Base-by-base conservation (phyloP, 2,888 invertebrate species). In the Drosophila phalerata region DNA sequence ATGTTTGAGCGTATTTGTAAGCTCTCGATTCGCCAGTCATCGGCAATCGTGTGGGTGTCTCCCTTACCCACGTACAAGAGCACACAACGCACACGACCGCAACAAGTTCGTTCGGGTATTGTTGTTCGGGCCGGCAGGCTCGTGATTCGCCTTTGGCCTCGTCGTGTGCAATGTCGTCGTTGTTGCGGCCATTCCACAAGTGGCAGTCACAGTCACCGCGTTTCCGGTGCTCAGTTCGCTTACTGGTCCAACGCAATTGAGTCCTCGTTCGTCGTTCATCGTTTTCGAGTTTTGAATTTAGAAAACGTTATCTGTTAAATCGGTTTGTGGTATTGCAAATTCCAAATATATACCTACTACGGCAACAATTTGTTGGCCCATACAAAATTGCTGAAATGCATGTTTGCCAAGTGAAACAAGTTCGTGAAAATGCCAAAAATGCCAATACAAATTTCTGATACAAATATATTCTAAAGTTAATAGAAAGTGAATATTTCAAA, bases 201-300 rank as follows among this genome's bases (percentile, higher is more conserved):
- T 90, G 90, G 90, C 90, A 80, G 82, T 79, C 75, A 72, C 82
- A 74, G 75, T 81, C 69, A 71, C 66, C 81, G 82, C 86, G 87
- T 85, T 90, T 90, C 90, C 90, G 90, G 90, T 90, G 79, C 81
- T 81, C 83, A 81, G 74, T 81, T 85, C 77, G 79, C 74, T 76
- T 64, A 72, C 56, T 70, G 67, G 61, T 67, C 70, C 70, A 73
- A 63, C 74, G 78, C 67, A 58, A 74, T 65, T 76, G 74, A 64
- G 69, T 81, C 66, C 66, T 63, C 34, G 48, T 60, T 60, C 66
- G 67, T 63, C 34, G 48, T 60, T 60, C 65, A 64, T 75, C 55
- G 45, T 38, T 53, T 34, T 52, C 22, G 56, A 52, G 47, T 60
- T 51, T 43, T n/a, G 43, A 43, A n/a, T 22, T 43, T 43, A n/a